Evolutionary conservation across 2,113 vertebrate genomes (phyloP), one percentile per base, ranked within the genome.

Genomic region (Procavia capensis): DNA sequence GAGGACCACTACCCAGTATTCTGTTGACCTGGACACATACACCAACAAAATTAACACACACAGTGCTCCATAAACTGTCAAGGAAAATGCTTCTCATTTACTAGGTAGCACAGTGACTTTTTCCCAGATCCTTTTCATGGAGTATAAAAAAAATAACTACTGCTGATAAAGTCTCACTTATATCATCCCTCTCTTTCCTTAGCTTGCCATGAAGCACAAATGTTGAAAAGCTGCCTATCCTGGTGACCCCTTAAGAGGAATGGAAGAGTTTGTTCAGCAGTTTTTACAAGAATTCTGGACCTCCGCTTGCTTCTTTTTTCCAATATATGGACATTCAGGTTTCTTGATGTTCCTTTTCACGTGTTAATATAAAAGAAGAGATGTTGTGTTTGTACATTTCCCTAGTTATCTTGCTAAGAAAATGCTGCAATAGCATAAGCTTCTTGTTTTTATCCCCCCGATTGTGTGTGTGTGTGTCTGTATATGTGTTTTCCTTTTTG

Each of bases 171-270:
- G 31, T 63, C 81, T 97, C 19, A 0, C 45, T 88, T 93, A 57
- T 70, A 93, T 86, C 93, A 0, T 95, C 57, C 91, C 39, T 92
- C 47, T 97, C 61, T 76, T 81, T 95, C 98, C 94, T 91, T 97
- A 99, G 99, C 99, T 99, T 94, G 99, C 99, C 97, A 99, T 99
- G 99, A 99, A 99, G 98, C 99, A 99, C 99, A 99, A 99, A 98
- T 99, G 99, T 98, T 99, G 99, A 98, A 97, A 98, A 97, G 98
- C 98, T 98, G 98, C 97, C 98, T 95, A 91, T 98, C 97, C 88
- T 19, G 88, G 94, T 97, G 97, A 96, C 83, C 97, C 98, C 97
- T 90, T 80, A 34, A 97, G 97, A 98, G 95, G 96, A 98, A 96
- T 85, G 95, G 96, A 92, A 97, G 97, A 98, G 86, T 95, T 97